Conservation (phyloP, 2,888 invertebrate genomes). For the Idaea aversata region DNA sequence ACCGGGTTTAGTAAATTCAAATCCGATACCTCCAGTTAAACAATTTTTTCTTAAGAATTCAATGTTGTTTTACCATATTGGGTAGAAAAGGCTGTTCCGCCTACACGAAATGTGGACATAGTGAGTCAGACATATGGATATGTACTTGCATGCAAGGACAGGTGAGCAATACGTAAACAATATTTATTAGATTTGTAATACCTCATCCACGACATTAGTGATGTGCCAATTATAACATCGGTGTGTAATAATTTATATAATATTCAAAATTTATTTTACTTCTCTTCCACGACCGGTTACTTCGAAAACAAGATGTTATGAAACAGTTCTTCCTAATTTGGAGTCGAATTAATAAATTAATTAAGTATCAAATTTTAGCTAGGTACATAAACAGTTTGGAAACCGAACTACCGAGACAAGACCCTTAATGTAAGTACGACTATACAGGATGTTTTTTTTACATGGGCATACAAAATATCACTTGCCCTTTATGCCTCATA, state of each 20-base stretch:
- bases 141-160: conserved; percentile 65
- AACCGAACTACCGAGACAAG: too few species aligned
- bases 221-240: conserved; percentile 24
- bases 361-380: too few species aligned
- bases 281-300: background rate
- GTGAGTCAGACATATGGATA: conserved; percentile 62
- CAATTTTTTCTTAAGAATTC: conserved; percentile 26
- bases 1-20: conserved; percentile 14
- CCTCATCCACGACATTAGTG: conserved; percentile 50
- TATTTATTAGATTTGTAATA: conserved; percentile 35
- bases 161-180: conserved; percentile 53
- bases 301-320: background rate
- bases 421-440: too few species aligned
- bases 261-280: background rate
- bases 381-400: too few species aligned
- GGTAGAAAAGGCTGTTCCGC: conserved; percentile 64
- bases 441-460: too few species aligned
- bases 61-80: conserved; percentile 46
- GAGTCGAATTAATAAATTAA: too few species aligned
- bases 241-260: background rate
- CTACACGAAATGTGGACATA: conserved; percentile 68
- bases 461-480: too few species aligned
- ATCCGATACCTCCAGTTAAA: conserved; percentile 1
- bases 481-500: too few species aligned
- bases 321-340: background rate